Evolutionary conservation across 2,888 invertebrate species (phyloP).

Genomic region (Esperia sulphurella): DNA sequence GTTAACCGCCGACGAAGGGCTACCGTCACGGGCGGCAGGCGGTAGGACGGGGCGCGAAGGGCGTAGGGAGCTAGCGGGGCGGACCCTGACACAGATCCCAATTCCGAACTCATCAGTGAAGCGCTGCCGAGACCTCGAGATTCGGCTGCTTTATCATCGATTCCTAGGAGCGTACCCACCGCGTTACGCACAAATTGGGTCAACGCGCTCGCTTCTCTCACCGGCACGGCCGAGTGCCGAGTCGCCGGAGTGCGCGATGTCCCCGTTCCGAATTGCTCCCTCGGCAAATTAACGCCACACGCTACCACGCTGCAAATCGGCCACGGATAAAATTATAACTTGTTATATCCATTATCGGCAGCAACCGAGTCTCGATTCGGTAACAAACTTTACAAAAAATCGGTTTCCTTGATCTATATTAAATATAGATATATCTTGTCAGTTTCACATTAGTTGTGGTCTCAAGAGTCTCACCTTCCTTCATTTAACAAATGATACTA

Average conservation of each 20-base stretch:
- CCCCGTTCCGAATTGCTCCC: slow-evolving; percentile 67
- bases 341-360: slow-evolving; percentile 3
- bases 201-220: slow-evolving; percentile 51
- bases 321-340: slow-evolving; percentile 37
- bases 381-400: background rate
- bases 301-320: slow-evolving; percentile 44
- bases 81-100: slow-evolving; percentile 76
- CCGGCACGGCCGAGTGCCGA: slow-evolving; percentile 29
- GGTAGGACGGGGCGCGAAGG: slow-evolving; percentile 41
- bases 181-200: slow-evolving; percentile 71
- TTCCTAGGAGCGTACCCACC: slow-evolving; percentile 56
- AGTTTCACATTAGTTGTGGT: no score
- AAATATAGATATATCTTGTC: no score
- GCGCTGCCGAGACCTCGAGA: slow-evolving; percentile 64
- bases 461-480: background rate
- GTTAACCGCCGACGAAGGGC: slow-evolving; percentile 50
- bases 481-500: background rate
- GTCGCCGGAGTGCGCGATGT: slow-evolving; percentile 58
- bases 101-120: slow-evolving; percentile 69
- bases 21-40: slow-evolving; percentile 33
- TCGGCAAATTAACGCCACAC: slow-evolving; percentile 61
- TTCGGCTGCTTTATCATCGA: slow-evolving; percentile 72
- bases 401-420: no score
- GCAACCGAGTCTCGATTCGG: background rate
- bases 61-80: slow-evolving; percentile 61